A percentile compares a stretch with the other conserved stretches of the same genome.
phyloP scores from a whole-genome alignment of 2,113 vertebrate species.

The Potamarius usumacintae region DNA sequence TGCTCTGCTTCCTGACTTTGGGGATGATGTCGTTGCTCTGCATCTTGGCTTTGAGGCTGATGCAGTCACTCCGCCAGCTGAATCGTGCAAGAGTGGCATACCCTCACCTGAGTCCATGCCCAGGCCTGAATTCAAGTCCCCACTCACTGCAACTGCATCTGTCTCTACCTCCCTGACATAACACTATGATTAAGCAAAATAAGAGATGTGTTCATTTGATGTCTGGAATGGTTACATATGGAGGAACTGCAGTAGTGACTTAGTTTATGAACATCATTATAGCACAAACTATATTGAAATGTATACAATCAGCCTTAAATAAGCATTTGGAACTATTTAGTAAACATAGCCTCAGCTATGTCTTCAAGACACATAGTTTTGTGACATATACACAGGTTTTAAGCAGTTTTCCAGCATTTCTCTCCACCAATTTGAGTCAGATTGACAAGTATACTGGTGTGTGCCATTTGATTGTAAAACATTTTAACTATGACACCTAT shows the following conservation, averaged over 20 bases:
- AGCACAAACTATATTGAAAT: not conserved
- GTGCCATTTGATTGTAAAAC: not conserved
- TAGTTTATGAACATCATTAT: not conserved
- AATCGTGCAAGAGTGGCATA: too few species aligned
- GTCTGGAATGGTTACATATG: not conserved
- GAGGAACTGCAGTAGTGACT: not conserved
- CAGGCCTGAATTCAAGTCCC: too few species aligned
- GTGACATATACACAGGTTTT: not conserved
- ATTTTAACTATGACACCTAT: not conserved
- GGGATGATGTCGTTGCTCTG: too few species aligned
- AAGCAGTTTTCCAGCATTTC: not conserved
- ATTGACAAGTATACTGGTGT: not conserved
- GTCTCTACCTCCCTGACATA: too few species aligned
- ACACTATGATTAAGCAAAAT: not conserved
- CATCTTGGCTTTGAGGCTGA: too few species aligned
- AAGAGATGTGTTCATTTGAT: not conserved
- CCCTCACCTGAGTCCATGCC: too few species aligned
- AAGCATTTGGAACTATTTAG: not conserved
- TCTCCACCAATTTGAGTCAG: not conserved
- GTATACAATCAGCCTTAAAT: not conserved
- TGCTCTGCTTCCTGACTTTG: too few species aligned
- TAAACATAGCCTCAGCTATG: too few species aligned
- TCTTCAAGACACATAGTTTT: not conserved
- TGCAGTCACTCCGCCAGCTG: too few species aligned
- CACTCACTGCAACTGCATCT: too few species aligned